Evolutionary conservation across 37 sponge, comb jelly and placozoan species (phyloP).

Genomic region (Diacarnus erythraeanus): DNA sequence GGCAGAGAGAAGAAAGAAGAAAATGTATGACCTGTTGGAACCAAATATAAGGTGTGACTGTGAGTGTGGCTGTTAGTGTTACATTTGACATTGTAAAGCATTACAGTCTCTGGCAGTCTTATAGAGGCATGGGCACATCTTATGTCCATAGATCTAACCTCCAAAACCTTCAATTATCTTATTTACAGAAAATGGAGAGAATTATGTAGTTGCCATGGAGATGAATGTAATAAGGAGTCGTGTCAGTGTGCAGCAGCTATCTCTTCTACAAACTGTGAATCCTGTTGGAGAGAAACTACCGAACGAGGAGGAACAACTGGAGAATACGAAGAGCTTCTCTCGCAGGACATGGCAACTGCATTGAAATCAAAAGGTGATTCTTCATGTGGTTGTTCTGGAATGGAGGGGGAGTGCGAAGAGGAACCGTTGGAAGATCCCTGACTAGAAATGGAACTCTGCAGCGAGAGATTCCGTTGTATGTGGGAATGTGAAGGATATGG

Average conservation of each 20-base stretch:
- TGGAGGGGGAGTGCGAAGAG: background rate
- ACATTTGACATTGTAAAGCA: no score
- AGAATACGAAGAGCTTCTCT: background rate
- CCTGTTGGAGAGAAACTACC: conserved; percentile 38
- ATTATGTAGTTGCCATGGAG: no score
- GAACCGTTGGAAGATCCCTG: conserved; percentile 13
- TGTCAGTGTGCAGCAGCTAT: background rate
- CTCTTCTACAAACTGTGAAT: background rate
- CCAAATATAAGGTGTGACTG: no score
- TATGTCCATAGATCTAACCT: no score
- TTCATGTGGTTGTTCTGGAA: conserved; percentile 1
- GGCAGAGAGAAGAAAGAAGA: no score
- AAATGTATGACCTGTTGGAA: no score
- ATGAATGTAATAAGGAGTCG: no score
- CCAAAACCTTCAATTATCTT: no score
- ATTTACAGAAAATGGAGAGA: no score
- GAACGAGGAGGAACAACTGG: conserved; percentile 74
- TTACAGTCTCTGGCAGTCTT: no score
- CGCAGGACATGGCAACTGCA: background rate
- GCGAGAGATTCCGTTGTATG: conserved; percentile 23
- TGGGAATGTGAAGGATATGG: background rate
- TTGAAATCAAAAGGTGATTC: background rate
- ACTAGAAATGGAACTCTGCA: conserved; percentile 50
- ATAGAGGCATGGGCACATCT: no score
- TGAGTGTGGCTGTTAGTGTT: no score